Conservation (phyloP, 2,797 vertebrate genomes). For the Bucorvus abyssinicus region DNA sequence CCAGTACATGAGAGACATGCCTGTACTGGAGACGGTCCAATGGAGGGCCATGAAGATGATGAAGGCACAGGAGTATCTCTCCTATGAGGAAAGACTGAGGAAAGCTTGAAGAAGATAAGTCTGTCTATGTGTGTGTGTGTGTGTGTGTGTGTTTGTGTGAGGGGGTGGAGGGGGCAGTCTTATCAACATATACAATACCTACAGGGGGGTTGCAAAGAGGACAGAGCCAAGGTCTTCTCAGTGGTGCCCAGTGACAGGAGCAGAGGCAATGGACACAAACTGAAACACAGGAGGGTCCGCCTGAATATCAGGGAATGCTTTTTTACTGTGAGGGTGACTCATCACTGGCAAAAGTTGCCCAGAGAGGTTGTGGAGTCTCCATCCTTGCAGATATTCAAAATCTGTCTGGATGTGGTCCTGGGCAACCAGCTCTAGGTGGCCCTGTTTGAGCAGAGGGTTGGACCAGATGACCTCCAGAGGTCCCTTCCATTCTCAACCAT, state of each 20-base stretch:
- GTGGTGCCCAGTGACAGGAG: background rate
- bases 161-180: background rate
- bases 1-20: background rate
- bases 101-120: background rate
- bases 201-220: background rate
- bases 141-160: too few species aligned
- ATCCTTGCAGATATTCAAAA: background rate
- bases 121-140: too few species aligned
- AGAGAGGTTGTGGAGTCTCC: background rate
- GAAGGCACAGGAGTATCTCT: background rate
- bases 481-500: background rate
- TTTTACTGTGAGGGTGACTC: background rate
- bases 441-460: background rate
- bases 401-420: rapidly evolving
- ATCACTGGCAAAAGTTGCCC: background rate
- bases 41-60: background rate
- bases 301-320: background rate
- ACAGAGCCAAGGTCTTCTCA: background rate
- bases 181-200: background rate
- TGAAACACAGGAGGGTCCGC: background rate
- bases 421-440: background rate
- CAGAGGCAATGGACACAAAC: background rate
- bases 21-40: background rate
- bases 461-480: background rate
- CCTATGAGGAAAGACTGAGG: background rate